Base-by-base conservation (phyloP, 2,797 vertebrate species). In the Phalloptychus januarius region DNA sequence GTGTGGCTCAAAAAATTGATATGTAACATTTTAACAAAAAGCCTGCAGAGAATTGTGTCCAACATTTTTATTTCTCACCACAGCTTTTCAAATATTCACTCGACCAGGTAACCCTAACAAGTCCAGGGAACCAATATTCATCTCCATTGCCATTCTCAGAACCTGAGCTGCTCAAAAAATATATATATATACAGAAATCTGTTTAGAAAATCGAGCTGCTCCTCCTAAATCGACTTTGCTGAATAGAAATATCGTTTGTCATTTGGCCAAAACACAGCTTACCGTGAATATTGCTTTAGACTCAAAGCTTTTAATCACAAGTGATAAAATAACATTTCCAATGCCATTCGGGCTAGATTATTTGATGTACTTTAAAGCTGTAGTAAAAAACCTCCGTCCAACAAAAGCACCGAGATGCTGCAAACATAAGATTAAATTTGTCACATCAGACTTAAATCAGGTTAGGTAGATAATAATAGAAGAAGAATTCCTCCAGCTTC, bases 401-500 rank as follows among this genome's bases (percentile, higher is more conserved):
- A 20, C 48, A 67, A 71, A 52, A 84, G 12, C 7, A n/a, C 33
- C 33, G 58, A 13, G 0, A 72, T 2, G 33, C 36, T 6, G 0
- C 11, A 33, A 40, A 52, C 15, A 67, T 28, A 61, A 72, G 18
- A 69, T 40, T 54, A 4, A 36, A 16, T n/a, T 31, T 13, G n/a
- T 15, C 54, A 58, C 16, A 18, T 63, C 58, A n/a, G 28, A 36
- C 38, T 40, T 72, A 48, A 56, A 54, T 31, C 78, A 85, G 31
- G 76, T 71, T 70, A 48, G 86, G 87, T 42, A 93, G 52, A 77
- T 86, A 92, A 80, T 83, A 40, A 31, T 71, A 40, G 63, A 89
- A 92, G 76, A 88, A 91, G 77, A 90, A 92, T 20, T 75, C 31
- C 4, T 91, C 83, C 76, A 87, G 28, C 74, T 89, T 89, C 46